Percentiles rank a stretch among this genome's conserved stretches.
Conservation (phyloP, 2,797 vertebrate genomes). For the Phrynocephalus vlangalii region DNA sequence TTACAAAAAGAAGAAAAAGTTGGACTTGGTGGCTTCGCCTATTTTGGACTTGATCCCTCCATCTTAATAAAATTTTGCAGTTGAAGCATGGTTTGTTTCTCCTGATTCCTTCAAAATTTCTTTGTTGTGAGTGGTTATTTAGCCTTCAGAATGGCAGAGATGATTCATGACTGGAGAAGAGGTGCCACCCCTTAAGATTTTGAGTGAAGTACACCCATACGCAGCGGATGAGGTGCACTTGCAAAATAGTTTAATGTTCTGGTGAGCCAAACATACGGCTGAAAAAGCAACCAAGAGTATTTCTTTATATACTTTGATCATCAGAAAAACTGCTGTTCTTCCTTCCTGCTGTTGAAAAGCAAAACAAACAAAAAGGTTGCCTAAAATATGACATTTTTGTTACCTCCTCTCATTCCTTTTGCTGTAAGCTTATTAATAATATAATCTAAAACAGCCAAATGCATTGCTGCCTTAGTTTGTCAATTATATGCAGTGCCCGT, state of each 20-base stretch:
- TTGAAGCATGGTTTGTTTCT: background rate
- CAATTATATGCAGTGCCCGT: conserved; percentile 37
- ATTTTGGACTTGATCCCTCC: background rate
- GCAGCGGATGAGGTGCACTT: too few species aligned
- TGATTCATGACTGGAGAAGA: too few species aligned
- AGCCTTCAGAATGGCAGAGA: background rate
- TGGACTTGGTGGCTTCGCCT: background rate
- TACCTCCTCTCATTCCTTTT: conserved; percentile 20
- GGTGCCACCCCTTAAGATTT: too few species aligned
- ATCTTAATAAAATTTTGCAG: background rate
- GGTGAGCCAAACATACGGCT: background rate
- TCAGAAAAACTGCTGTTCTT: background rate
- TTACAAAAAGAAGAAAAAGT: background rate
- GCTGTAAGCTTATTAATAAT: conserved; percentile 38
- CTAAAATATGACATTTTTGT: conserved; percentile 3
- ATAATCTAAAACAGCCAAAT: conserved; percentile 49
- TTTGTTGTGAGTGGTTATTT: background rate
- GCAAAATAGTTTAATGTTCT: too few species aligned
- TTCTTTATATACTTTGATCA: background rate
- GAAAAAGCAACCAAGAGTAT: background rate
- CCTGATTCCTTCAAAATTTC: conserved; percentile 3
- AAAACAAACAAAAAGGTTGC: background rate
- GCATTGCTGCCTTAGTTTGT: conserved; percentile 56
- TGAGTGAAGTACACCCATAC: background rate
- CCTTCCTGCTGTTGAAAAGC: background rate